Base-by-base conservation (phyloP, 2,797 vertebrate genomes). In the Enteromius afrohamiltoni region DNA sequence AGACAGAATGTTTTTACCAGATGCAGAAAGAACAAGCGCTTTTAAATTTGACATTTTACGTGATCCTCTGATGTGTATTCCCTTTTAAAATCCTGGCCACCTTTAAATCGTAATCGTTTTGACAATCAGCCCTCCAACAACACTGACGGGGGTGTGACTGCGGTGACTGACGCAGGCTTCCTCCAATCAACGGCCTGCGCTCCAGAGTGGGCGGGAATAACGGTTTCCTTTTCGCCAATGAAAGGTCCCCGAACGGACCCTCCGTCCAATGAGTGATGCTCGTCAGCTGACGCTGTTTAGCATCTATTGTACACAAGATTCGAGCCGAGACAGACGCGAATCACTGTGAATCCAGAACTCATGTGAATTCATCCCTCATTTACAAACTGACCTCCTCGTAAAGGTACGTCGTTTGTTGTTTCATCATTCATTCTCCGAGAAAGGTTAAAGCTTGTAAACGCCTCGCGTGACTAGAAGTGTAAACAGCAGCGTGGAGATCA, bases 261-360 rank as follows among this genome's bases (percentile, higher is more conserved):
- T 6, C 40, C 3, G 86, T 3, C 94, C 94, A 95, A 95, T 94
- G 83, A 89, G 78, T 42, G 74, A 55, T 40, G 9, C 3, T 45
- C 69, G 77, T 77, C 62, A 68, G 40, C 79, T 85, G 89, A 60
- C 79, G 2, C 75, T 51, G 31, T 34, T 77, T 79, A 73, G 78
- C 70, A 47, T 83, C 60, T 88, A 84, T 31, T 84, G 71, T 83
- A 83, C 58, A 85, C 69, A 88, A 82, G 85, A 76, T 64, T 68
- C 76, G 60, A 67, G 67, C 85, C 67, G 85, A 82, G 81, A 70
- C 69, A 79, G 82, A 60, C 73, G 79, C 53, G 74, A 65, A 77
- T 40, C 83, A 82, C 81, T 77, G 86, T 80, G 85, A 86, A 85
- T 82, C 81, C 70, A 67, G 53, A 81, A 65, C 79, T 74, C 79